phyloP scores from a whole-genome alignment of 1,140 invertebrate genomes.

The Tetramorium simillimum region DNA sequence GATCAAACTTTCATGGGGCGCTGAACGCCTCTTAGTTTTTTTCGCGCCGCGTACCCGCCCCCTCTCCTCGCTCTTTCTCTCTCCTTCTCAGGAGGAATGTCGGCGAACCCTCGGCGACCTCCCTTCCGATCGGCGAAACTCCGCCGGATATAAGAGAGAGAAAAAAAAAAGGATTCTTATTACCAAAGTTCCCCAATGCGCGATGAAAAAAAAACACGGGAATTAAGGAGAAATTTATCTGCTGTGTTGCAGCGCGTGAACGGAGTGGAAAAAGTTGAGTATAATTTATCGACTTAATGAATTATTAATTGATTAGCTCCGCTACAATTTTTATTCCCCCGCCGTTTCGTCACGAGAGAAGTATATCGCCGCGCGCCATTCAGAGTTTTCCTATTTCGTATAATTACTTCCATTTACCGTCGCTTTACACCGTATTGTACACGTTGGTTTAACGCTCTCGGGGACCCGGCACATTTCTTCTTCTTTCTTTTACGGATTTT shows the following conservation, averaged over 20 bases:
- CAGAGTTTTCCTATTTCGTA: neutral
- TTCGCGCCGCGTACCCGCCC: neutral
- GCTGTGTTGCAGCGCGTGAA: neutral
- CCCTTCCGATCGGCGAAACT: constrained; percentile 38
- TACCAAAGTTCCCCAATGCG: constrained; percentile 23
- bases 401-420: constrained; percentile 53
- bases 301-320: constrained; percentile 4
- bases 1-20: constrained; percentile 77
- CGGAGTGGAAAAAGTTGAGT: neutral
- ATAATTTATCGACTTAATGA: constrained; percentile 3
- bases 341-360: neutral
- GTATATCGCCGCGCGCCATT: neutral
- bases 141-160: neutral
- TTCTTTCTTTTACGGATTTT: constrained; percentile 15
- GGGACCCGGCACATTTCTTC: neutral
- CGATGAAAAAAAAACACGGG: neutral
- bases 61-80: neutral
- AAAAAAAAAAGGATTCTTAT: constrained; percentile 30
- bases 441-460: constrained; percentile 36
- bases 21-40: constrained; percentile 57
- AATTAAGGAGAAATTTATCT: constrained; percentile 33
- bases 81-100: neutral
- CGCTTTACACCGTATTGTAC: constrained; percentile 27
- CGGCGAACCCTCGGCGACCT: neutral
- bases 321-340: neutral